phyloP scores from a whole-genome alignment of 2,888 invertebrate genomes.

The Aspidiotus destructor region DNA sequence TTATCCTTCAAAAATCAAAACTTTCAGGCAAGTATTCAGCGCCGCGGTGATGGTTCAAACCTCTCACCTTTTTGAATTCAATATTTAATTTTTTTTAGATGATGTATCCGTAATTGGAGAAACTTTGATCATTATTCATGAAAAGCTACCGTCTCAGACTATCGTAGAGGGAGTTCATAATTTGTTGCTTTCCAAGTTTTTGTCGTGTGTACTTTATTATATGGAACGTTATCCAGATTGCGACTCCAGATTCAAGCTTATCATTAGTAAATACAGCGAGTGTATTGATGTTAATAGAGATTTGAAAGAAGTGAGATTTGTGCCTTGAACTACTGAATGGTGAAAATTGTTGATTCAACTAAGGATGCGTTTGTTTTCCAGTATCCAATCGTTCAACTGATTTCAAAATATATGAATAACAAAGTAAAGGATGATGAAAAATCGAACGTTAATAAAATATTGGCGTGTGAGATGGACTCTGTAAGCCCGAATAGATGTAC shows the following conservation, averaged over 20 bases:
- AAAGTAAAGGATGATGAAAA: not conserved
- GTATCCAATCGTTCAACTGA: conserved; percentile 1
- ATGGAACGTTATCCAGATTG: not conserved
- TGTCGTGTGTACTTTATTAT: not conserved
- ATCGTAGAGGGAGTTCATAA: not conserved
- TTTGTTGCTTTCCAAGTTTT: not conserved
- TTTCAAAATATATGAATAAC: not conserved
- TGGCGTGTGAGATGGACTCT: no score
- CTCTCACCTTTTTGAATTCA: not conserved
- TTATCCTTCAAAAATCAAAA: conserved; percentile 1
- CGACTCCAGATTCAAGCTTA: not conserved
- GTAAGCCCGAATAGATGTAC: no score
- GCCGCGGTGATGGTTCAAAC: not conserved
- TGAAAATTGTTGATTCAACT: not conserved
- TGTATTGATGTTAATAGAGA: not conserved
- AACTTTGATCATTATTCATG: not conserved
- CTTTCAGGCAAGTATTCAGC: not conserved
- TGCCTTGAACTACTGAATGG: not conserved
- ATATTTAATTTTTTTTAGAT: not conserved
- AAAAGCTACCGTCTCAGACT: not conserved
- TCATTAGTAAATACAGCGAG: not conserved
- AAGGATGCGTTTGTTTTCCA: not conserved
- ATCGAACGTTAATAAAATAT: no score
- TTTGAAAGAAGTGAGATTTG: not conserved
- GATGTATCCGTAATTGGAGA: not conserved